phyloP scores from a whole-genome alignment of 1,140 invertebrate genomes.

The Magallana ariakensis region DNA sequence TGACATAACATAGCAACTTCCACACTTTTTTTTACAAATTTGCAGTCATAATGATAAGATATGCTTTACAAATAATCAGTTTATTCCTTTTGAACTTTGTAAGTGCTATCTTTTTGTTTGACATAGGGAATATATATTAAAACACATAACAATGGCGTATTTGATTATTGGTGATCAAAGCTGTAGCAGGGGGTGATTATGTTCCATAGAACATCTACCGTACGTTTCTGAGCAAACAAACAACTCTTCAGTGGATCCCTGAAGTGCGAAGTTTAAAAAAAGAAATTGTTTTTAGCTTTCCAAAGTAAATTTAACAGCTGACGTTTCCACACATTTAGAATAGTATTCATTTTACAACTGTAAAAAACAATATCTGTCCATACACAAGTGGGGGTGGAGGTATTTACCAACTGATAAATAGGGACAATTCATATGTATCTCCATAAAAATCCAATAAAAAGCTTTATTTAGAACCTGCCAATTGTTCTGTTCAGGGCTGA shows the following conservation, averaged over 20 bases:
- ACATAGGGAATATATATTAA: conserved; percentile 30
- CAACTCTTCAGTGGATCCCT: background rate
- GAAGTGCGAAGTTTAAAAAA: background rate
- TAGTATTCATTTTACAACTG: background rate
- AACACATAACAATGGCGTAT: conserved; percentile 1
- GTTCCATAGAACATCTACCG: background rate
- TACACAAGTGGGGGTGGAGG: background rate
- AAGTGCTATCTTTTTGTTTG: conserved; percentile 36
- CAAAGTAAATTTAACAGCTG: conserved; percentile 17
- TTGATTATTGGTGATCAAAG: conserved; percentile 36
- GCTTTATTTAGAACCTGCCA: background rate
- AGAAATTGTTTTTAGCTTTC: background rate
- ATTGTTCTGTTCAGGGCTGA: background rate
- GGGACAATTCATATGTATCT: background rate
- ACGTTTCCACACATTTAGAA: background rate
- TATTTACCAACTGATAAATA: background rate
- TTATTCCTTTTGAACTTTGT: conserved; percentile 23
- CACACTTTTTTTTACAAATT: conserved; percentile 39
- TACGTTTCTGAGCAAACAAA: conserved; percentile 1
- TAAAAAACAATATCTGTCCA: background rate
- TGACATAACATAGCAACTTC: conserved; percentile 38
- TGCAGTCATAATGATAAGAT: conserved; percentile 37
- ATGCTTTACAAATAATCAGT: conserved; percentile 34
- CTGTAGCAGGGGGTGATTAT: conserved; percentile 15
- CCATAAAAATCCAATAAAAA: background rate